Conservation (phyloP, 2,888 invertebrate species). For the Patella caerulea region DNA sequence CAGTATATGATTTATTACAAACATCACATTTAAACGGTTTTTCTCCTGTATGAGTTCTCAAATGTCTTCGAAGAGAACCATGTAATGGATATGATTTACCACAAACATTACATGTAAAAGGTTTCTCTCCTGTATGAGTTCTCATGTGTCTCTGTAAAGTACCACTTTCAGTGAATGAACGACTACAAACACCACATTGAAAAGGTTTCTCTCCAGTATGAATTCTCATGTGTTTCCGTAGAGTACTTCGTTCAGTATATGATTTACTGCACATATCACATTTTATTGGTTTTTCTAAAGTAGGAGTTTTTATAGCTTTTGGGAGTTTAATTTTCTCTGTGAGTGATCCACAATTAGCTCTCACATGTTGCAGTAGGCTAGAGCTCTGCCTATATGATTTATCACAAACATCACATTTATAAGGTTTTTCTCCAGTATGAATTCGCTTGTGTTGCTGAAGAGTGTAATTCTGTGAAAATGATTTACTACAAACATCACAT, state of each 20-base stretch:
- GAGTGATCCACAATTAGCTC: neutral
- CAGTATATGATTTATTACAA: neutral
- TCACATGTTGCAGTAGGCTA: neutral
- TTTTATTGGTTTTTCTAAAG: neutral
- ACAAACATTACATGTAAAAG: neutral
- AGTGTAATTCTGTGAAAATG: neutral
- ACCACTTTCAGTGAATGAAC: neutral
- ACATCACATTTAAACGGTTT: neutral
- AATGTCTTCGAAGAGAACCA: neutral
- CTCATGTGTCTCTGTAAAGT: neutral
- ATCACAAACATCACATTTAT: neutral
- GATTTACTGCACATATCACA: neutral
- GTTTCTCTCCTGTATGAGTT: neutral
- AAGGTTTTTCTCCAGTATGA: neutral
- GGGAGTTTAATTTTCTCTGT: neutral
- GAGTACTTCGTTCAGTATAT: neutral
- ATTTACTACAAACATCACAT: neutral
- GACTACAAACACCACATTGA: neutral
- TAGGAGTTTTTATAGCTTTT: neutral
- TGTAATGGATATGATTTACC: neutral
- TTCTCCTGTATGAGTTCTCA: neutral
- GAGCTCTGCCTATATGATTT: neutral
- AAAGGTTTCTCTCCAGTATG: neutral
- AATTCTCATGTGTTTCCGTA: neutral
- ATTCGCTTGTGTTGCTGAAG: neutral